Base-by-base conservation (phyloP, 2,797 vertebrate genomes). In the Falco biarmicus region DNA sequence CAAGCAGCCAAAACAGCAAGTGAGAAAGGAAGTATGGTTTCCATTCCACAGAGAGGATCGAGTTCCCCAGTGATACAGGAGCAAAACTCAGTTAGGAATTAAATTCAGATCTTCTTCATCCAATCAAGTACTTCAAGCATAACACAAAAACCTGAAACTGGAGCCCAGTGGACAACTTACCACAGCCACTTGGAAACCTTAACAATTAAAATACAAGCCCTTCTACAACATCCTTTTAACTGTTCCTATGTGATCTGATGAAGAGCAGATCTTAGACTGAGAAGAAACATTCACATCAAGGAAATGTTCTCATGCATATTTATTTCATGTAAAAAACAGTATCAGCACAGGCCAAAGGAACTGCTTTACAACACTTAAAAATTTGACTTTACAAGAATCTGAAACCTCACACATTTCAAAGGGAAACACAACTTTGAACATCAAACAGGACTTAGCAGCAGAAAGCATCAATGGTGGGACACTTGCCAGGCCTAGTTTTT, bases 351-450 rank as follows among this genome's bases (percentile, higher is more conserved):
- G 69, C 69, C 90, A 97, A 73, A 7, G 1, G 73, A 94, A 65
- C 39, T 91, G 76, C 76, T 63, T 86, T 56, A 54, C 17, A 92
- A 73, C 78, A 77, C 61, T 81, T 83, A 57, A 73, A 85, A 85
- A 69, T 66, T 65, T 93, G 84, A 86, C 89, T 93, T 81, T 69
- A 78, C 11, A 89, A 73, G 45, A 92, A 90, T 64, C 85, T 69
- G 77, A 87, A 91, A 68, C 87, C 75, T 92, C 79, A 94, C 78
- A 73, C 43, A 61, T 87, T 96, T 93, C 87, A 90, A 94, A 95
- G 76, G 70, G 54, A 83, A 81, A 66, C 43, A 61, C 22, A 75
- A 56, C 84, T 89, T 85, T 78, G 95, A 93, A 94, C 78, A 89
- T 94, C 68, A 94, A 93, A 93, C 13, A 89, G 45, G 22, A 65